Conservation (phyloP, 1,140 invertebrate species). For the Diachasmimorpha longicaudata region DNA sequence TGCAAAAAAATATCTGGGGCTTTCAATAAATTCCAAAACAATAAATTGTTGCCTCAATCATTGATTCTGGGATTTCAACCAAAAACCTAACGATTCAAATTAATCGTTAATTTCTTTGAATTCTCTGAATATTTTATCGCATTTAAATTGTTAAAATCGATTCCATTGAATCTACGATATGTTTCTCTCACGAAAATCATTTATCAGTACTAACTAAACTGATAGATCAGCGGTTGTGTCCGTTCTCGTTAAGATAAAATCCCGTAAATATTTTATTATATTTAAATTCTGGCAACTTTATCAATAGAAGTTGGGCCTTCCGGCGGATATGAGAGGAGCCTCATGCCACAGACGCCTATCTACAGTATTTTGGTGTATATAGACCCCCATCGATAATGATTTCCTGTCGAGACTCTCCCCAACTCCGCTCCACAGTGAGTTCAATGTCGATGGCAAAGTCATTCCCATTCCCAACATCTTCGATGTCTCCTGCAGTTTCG, state of each 20-base stretch:
- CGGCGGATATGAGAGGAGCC: neutral
- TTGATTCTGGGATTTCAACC: too few relatives aligned
- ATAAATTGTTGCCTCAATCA: too few relatives aligned
- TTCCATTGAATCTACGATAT: too few relatives aligned
- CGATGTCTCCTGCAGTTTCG: neutral
- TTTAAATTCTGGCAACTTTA: neutral
- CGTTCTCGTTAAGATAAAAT: neutral
- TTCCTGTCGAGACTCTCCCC: slow-evolving; percentile 1
- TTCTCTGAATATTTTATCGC: too few relatives aligned
- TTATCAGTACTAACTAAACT: too few relatives aligned
- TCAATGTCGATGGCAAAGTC: slow-evolving; percentile 4
- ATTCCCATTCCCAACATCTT: neutral
- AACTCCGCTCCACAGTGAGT: neutral
- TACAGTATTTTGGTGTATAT: neutral
- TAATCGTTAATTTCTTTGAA: too few relatives aligned
- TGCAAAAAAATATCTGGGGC: too few relatives aligned
- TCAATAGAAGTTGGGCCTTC: neutral
- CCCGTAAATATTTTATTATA: neutral
- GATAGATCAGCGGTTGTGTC: too few relatives aligned
- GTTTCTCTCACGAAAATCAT: too few relatives aligned
- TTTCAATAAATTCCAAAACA: too few relatives aligned
- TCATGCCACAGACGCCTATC: neutral
- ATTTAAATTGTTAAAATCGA: too few relatives aligned
- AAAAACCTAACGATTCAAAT: too few relatives aligned
- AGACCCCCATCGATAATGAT: neutral